Conservation (phyloP, 2,113 vertebrate genomes). For the Trogon surrucura region DNA sequence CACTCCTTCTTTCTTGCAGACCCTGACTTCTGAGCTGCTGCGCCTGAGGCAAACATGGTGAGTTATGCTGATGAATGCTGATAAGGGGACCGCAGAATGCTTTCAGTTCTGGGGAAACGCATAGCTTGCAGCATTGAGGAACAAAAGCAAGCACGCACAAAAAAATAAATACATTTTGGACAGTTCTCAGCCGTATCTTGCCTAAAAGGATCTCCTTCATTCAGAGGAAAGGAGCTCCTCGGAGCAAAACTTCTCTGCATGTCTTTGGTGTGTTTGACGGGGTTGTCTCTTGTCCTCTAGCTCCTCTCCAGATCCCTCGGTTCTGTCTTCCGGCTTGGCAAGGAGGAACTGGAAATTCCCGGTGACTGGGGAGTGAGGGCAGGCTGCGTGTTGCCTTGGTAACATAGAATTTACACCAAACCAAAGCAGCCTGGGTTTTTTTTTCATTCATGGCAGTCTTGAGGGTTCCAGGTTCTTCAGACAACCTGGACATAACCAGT, state of each 20-base stretch:
- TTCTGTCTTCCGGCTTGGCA: neutral
- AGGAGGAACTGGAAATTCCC: neutral
- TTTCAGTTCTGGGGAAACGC: neutral
- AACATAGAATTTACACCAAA: fast-evolving
- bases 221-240: neutral
- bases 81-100: fast-evolving
- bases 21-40: neutral
- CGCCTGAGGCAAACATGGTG: neutral
- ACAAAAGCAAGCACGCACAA: neutral
- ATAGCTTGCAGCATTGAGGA: neutral
- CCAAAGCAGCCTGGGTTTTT: neutral
- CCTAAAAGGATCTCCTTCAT: neutral
- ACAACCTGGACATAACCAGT: neutral
- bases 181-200: neutral
- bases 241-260: fast-evolving
- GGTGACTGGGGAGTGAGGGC: fast-evolving
- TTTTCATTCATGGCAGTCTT: neutral
- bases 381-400: fast-evolving
- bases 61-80: fast-evolving
- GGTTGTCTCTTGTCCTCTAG: fast-evolving
- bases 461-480: neutral
- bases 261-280: neutral
- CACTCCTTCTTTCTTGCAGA: neutral
- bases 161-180: neutral
- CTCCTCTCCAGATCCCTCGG: fast-evolving